Percentiles rank a stretch among this genome's conserved stretches.
Evolutionary conservation across 2,113 vertebrate genomes (phyloP).

Genomic region (Tragelaphus scriptus): DNA sequence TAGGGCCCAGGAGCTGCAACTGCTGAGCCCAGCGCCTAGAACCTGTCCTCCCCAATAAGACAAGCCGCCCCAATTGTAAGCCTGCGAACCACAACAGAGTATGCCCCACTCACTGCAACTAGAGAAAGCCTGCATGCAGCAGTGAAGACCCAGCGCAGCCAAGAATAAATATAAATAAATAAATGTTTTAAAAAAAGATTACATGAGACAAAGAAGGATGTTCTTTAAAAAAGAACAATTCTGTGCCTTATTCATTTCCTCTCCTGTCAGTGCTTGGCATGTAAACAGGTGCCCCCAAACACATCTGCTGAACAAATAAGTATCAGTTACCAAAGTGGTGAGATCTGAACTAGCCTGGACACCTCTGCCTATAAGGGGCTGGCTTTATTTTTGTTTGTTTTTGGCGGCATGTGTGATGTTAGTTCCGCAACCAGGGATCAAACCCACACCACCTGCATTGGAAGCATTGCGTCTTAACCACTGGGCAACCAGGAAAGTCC

Average conservation of each 20-base stretch:
- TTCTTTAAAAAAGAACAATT: not conserved
- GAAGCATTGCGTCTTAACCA: not conserved
- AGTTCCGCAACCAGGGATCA: not conserved
- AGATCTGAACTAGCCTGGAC: not conserved
- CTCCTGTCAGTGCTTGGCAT: not conserved
- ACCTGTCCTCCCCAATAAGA: not conserved
- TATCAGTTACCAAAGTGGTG: not conserved
- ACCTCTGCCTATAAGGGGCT: not conserved
- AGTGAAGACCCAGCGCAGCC: not conserved
- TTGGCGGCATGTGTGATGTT: not conserved
- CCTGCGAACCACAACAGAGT: not conserved
- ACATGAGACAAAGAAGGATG: not conserved
- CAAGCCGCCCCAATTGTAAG: accelerated
- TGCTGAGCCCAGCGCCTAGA: not conserved
- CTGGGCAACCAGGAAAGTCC: not conserved
- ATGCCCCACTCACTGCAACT: not conserved
- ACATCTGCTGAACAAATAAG: not conserved
- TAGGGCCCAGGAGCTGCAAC: not conserved
- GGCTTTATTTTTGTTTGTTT: not conserved
- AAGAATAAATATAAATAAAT: not conserved
- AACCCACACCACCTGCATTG: not conserved
- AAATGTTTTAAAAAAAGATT: not conserved
- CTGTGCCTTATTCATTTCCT: not conserved
- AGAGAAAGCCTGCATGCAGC: not conserved
- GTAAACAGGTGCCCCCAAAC: not conserved